Base-by-base conservation (phyloP, 2,113 vertebrate genomes). In the Petrocephalus zakoni region DNA sequence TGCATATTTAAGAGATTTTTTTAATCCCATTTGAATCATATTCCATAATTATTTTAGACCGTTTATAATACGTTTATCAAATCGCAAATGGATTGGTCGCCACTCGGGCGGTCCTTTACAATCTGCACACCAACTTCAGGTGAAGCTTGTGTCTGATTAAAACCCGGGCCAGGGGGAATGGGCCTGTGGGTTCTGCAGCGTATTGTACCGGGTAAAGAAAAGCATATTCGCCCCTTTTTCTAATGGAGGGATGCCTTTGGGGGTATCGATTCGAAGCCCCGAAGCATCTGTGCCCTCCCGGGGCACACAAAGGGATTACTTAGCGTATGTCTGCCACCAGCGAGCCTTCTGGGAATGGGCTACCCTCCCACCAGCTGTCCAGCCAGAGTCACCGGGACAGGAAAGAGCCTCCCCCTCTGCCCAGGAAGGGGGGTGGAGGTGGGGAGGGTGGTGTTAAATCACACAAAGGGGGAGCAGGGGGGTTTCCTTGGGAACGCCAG, bases 231-330 rank as follows among this genome's bases (percentile, higher is more conserved):
- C 25, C 10, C 58, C 25, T 42, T 42, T 13, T 78, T 78, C 5
- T 42, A 34, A 42, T 34, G 72, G 34, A 47, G 46, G 81, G 81
- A 21, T 22, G 6, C 42, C 72, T 78, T 42, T 78, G 21, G 81
- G 81, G 81, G 46, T 47, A 83, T 47, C 4, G 84, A 34, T n/a
- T 34, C 19, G 8, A 37, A 34, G 84, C 52, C 13, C 29, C 84
- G 52, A 1, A 55, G n/a, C 52, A 19, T 53, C 51, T 55, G 84
- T 52, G 51, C 75, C 34, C 2, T 25, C 87, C 22, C 8, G 13
- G n/a, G 11, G 21, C 78, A 84, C 52, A 88, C 88, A 88, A 88
- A 88, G 88, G 52, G 72, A 82, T 17, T 29, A 56, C 46, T 52
- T n/a, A 52, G 49, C 37, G 51, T 52, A 56, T 56, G 72, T 52